A percentile compares a stretch with the other conserved stretches of the same genome.
Evolutionary conservation across 2,113 vertebrate species (phyloP).

Genomic region (Ptilonorhynchus violaceus): DNA sequence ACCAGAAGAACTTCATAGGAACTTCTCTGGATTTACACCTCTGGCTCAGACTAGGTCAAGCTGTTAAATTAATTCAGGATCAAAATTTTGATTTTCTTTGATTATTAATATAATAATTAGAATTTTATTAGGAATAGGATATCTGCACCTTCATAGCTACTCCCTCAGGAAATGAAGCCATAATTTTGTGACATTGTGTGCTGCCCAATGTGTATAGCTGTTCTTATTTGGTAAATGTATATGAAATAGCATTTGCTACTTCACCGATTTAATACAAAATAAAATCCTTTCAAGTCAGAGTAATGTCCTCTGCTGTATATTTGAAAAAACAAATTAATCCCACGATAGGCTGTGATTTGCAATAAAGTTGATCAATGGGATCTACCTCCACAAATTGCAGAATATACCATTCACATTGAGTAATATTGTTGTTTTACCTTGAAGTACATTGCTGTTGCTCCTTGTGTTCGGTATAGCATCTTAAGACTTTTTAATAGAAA

Average conservation of each 20-base stretch:
- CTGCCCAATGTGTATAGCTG: not conserved
- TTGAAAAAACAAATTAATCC: conserved; percentile 36
- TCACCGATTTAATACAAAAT: not conserved
- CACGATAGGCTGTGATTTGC: conserved; percentile 17
- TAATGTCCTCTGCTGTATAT: conserved; percentile 22
- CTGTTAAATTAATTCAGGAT: not conserved
- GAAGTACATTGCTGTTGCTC: conserved; percentile 26
- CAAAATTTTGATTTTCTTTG: not conserved
- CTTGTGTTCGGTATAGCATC: conserved; percentile 16
- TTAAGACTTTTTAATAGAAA: conserved; percentile 48
- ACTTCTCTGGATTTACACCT: not conserved
- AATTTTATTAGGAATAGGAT: not conserved
- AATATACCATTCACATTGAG: not conserved
- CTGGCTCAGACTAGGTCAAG: not conserved
- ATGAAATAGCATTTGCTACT: not conserved
- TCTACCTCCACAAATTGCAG: conserved; percentile 28
- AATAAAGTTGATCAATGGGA: conserved; percentile 54
- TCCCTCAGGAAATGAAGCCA: not conserved
- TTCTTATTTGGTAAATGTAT: not conserved
- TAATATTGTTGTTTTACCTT: conserved; percentile 36
- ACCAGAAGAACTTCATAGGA: not conserved
- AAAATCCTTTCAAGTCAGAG: conserved; percentile 12
- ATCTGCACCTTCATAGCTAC: not conserved
- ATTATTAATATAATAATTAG: not conserved
- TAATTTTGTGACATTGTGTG: not conserved